A percentile compares a stretch with the other conserved stretches of the same genome.
Conservation (phyloP, 2,888 invertebrate species). For the Nasonovia ribisnigri region DNA sequence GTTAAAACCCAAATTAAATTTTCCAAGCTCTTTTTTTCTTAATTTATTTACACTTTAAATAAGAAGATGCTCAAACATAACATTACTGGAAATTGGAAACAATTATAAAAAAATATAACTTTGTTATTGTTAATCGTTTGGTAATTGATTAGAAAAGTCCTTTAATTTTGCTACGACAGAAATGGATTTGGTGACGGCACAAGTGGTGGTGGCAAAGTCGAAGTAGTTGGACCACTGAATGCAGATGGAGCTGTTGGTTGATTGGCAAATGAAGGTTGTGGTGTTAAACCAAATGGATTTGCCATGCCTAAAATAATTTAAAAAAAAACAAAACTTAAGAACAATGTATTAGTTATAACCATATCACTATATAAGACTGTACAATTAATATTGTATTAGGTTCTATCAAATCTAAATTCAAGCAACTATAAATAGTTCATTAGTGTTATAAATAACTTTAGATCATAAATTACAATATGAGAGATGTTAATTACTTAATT, state of each 20-base stretch:
- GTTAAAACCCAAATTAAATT: constrained; percentile 47
- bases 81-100: constrained; percentile 47
- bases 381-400: neutral
- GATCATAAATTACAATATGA: neutral
- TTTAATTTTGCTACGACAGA: constrained; percentile 74
- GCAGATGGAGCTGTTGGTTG: constrained; percentile 63
- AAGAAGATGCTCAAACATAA: constrained; percentile 26
- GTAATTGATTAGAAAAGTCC: neutral
- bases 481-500: neutral
- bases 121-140: constrained; percentile 43
- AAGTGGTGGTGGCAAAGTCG: constrained; percentile 67
- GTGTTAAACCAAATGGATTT: constrained; percentile 66
- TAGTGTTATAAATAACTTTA: neutral
- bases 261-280: constrained; percentile 58
- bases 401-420: neutral
- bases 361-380: neutral
- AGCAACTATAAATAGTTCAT: neutral
- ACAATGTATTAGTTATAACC: neutral
- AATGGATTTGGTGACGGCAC: constrained; percentile 75
- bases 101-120: constrained; percentile 53
- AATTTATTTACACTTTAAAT: constrained; percentile 51
- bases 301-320: constrained; percentile 53
- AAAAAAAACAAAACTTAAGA: neutral
- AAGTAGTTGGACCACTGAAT: constrained; percentile 56
- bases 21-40: constrained; percentile 36